These are phyloP conservation scores for Octodonta nipae DNA, from an alignment of 2,888 invertebrate genomes.

Conservation along the genomic window DNA sequence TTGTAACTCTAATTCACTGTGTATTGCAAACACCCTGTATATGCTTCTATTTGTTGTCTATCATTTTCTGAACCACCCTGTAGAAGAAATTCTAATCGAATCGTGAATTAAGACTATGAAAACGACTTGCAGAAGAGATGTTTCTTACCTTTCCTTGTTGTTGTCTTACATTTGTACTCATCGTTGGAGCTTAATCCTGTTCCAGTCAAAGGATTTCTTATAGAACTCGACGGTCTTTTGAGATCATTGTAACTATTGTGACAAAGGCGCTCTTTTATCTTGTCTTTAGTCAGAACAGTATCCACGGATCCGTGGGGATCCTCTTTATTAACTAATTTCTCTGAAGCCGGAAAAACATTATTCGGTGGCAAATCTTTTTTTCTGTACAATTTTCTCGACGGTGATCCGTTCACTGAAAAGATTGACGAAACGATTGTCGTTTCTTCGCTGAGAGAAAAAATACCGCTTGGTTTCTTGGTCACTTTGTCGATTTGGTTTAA, in stretches of 20 bases:
- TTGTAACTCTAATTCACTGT: too few relatives aligned
- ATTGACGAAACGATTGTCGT: slow-evolving; percentile 16
- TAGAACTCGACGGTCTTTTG: slow-evolving; percentile 19
- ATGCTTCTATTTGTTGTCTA: too few relatives aligned
- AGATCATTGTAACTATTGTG: slow-evolving; percentile 17
- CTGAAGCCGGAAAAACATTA: slow-evolving; percentile 7
- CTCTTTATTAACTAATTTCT: too few relatives aligned
- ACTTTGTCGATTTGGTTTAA: too few relatives aligned
- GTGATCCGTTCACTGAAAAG: slow-evolving; percentile 21
- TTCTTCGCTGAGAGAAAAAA: slow-evolving; percentile 19
- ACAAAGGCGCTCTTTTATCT: slow-evolving; percentile 11
- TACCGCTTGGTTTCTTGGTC: slow-evolving; percentile 25
- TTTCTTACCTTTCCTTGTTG: slow-evolving; percentile 19
- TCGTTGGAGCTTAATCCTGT: slow-evolving; percentile 27
- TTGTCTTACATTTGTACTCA: slow-evolving; percentile 22
- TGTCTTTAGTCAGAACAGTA: slow-evolving; percentile 7
- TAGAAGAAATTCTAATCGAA: too few relatives aligned
- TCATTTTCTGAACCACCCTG: too few relatives aligned
- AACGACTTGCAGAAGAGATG: too few relatives aligned
- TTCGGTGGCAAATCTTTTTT: slow-evolving; percentile 4
- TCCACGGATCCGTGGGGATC: slow-evolving; percentile 2
- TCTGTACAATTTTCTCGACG: slow-evolving; percentile 15
- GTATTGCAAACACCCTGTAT: too few relatives aligned
- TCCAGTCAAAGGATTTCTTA: slow-evolving; percentile 32
- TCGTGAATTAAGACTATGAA: too few relatives aligned